Evolutionary conservation across 2,888 invertebrate genomes (phyloP), one percentile per base, ranked within the genome.

Genomic region (Drosophila paranaensis): DNA sequence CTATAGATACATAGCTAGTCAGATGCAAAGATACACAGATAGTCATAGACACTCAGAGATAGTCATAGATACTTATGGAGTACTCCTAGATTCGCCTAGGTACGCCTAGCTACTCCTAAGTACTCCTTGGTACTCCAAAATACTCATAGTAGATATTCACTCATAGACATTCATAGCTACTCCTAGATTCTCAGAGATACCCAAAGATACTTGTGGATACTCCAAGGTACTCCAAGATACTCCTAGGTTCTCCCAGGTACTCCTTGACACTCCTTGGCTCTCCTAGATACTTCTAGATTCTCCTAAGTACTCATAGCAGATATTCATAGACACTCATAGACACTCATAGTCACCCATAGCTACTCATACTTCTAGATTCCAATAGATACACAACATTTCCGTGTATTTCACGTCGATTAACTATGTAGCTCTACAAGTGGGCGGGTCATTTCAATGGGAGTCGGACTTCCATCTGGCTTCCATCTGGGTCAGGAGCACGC

Each of bases 401-500:
- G 33, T 3, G 6, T 16, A 33, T 16, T 9, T 30, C 48, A 5
- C 16, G 3, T 50, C 11, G 4, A 27, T 10, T 2, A 30, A 46
- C 9, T 8, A 4, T 27, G 27, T 10, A 10, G n/a, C 30, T 48
- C 30, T n/a, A 48, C 14, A 48, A 8, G 27, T 48, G 48, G 48
- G 48, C 48, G 30, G 30, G 11, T 5, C 30, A 11, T n/a, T 48
- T 16, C 11, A 16, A 33, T 16, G 10, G n/a, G 16, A 50, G 33
- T 16, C 48, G 33, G 33, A 33, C 11, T 53, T 53, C 25, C 39
- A 37, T 14, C 53, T 53, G 25, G 2, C 37, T 53, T 14, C 20
- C 20, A 20, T 25, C 25, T 20, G 40, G 76, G 71, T 64, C 71
- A 69, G 6, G 33, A 43, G 30, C 54, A 60, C 58, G 35, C 35